Evolutionary conservation across 2,888 invertebrate genomes (phyloP).

Genomic region (Bembecia ichneumoniformis): DNA sequence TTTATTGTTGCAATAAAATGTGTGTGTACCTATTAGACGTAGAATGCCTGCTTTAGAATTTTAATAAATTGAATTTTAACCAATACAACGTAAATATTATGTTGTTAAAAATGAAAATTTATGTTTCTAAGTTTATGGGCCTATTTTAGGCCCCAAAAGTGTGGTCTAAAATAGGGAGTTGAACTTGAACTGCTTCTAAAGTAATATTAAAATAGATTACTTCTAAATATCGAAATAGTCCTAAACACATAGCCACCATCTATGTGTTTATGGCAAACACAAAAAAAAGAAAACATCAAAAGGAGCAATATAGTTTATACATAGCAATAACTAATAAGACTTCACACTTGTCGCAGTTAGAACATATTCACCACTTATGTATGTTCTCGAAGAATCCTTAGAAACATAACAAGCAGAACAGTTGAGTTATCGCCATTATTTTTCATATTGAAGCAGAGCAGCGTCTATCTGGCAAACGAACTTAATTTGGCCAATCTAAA

Average conservation of each 20-base stretch:
- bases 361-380: constrained; percentile 8
- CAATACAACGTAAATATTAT: too few species aligned
- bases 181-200: too few species aligned
- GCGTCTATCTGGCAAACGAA: constrained; percentile 30
- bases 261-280: neutral
- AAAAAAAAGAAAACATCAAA: neutral
- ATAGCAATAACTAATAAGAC: neutral
- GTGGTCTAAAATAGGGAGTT: too few species aligned
- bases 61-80: too few species aligned
- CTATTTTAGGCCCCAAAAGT: too few species aligned
- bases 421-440: constrained; percentile 55
- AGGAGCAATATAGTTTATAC: neutral
- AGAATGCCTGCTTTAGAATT: too few species aligned
- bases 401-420: constrained; percentile 23
- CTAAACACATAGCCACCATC: too few species aligned
- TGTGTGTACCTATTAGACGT: too few species aligned
- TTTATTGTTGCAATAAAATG: too few species aligned
- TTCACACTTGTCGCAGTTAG: neutral
- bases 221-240: neutral
- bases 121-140: too few species aligned
- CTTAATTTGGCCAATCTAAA: constrained; percentile 60
- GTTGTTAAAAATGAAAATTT: too few species aligned
- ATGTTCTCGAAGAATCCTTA: constrained; percentile 9
- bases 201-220: too few species aligned
- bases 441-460: constrained; percentile 34